Evolutionary conservation across 2,888 invertebrate species (phyloP), one percentile per base, ranked within the genome.

Genomic region (Caenorhabditis angaria): DNA sequence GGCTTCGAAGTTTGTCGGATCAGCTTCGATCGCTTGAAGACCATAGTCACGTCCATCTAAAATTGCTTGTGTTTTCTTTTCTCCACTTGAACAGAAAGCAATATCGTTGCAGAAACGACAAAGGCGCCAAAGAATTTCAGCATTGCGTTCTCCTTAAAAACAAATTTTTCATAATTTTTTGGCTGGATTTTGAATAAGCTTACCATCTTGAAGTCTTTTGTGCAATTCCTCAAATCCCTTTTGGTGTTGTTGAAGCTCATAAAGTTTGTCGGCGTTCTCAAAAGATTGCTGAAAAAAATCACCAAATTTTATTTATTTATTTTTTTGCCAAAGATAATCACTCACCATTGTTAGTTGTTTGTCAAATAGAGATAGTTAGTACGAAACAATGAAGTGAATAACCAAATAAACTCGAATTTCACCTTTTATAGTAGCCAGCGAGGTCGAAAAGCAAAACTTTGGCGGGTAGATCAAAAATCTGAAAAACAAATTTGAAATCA

Each of bases 21-120:
- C 72, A 1, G 65, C 24, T n/a, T 64, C 69, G 54, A 69, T 60
- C 20, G 73, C 73, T 51, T 73, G 58, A 2, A 63, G 55, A 32
- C 69, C 73, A 55, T 63, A 73, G 35, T 73, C 69, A 27, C 69
- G 64, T 32, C 72, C 86, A 67, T 86, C 85, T 32, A 73, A 48
- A 47, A 85, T 57, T 14, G 78, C 53, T 18, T 77, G 67, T 56
- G 78, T 82, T 51, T 78, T 78, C 14, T 56, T 27, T 35, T 71
- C 67, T 29, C 71, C 71, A 28, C 35, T 66, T 63, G 66, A 57
- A 12, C 63, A 64, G n/a, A 35, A 63, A 24, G 71, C 66, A 20
- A 68, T 32, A 48, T 78, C 78, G 57, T 78, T 70, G 41, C 68
- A 78, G 54, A 69, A 71, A 8, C 66, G 64, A 48, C 76, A 74